These are phyloP conservation scores for Phaenicophaeus curvirostris DNA, from an alignment of 2,797 vertebrate genomes.

Conservation along the genomic window DNA sequence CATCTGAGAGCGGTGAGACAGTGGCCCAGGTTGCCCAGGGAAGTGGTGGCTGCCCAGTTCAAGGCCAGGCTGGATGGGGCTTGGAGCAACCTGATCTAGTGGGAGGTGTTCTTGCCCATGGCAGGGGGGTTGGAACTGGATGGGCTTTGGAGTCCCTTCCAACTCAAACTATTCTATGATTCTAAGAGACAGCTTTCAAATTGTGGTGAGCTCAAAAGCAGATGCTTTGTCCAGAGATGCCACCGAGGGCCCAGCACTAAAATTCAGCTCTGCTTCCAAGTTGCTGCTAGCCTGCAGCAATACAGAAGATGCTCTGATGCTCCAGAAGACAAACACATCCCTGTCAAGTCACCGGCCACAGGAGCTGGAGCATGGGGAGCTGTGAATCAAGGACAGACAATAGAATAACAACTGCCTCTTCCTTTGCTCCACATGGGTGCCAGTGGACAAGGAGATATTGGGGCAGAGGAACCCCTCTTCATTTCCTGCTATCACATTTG, in stretches of 20 bases:
- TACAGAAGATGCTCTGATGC: background rate
- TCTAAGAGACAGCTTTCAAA: no score
- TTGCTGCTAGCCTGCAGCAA: background rate
- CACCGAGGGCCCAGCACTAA: background rate
- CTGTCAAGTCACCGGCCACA: background rate
- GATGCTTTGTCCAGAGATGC: background rate
- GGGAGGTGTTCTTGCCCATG: no score
- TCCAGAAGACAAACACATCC: background rate
- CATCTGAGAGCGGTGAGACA: no score
- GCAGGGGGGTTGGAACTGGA: no score
- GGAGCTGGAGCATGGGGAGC: background rate
- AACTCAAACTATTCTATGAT: no score
- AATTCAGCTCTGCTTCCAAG: background rate
- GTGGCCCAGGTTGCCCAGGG: no score
- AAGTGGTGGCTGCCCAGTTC: no score
- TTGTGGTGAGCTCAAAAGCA: no score
- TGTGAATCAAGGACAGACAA: background rate
- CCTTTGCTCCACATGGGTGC: accelerated
- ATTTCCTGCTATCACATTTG: background rate
- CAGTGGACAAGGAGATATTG: background rate
- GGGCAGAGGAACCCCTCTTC: background rate
- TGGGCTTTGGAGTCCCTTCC: no score
- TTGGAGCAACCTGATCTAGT: no score
- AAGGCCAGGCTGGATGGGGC: no score
- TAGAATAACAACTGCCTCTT: background rate